Conservation (phyloP, 2,888 invertebrate species). For the Pantelozetes paolii region DNA sequence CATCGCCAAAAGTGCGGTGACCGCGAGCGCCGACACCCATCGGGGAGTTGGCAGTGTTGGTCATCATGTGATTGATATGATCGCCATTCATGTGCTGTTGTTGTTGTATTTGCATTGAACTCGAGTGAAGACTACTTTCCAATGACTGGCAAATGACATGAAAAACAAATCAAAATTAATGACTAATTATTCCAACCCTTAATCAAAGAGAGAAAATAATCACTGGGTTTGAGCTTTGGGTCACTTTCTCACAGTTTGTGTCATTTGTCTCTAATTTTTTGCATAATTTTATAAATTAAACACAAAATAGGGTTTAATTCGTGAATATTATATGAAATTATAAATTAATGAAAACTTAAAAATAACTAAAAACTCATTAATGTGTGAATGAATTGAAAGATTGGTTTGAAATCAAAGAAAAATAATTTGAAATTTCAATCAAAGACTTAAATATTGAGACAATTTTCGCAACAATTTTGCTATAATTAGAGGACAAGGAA, state of each 20-base stretch:
- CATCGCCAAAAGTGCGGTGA: constrained; percentile 10
- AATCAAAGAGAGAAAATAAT: not conserved
- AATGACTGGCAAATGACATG: not conserved
- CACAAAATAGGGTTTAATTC: too few relatives aligned
- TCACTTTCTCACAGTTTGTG: constrained; percentile 17
- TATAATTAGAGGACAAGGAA: not conserved
- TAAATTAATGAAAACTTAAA: too few relatives aligned
- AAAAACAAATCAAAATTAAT: not conserved
- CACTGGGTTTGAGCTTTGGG: not conserved
- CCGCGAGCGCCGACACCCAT: not conserved
- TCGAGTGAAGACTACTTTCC: not conserved
- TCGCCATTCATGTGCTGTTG: constrained; percentile 37
- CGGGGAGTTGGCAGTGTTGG: not conserved
- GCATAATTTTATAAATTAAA: not conserved
- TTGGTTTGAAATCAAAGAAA: too few relatives aligned
- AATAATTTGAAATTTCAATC: too few relatives aligned
- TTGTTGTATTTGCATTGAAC: constrained; percentile 25
- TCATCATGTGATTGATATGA: constrained; percentile 18
- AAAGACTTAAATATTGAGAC: too few relatives aligned
- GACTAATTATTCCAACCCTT: not conserved
- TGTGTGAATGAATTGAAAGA: too few relatives aligned
- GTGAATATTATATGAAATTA: too few relatives aligned
- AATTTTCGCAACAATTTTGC: not conserved
- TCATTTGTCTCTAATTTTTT: not conserved
- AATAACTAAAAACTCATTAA: too few relatives aligned